Conservation (phyloP, 1,140 invertebrate genomes). For the Bombus waltoni region DNA sequence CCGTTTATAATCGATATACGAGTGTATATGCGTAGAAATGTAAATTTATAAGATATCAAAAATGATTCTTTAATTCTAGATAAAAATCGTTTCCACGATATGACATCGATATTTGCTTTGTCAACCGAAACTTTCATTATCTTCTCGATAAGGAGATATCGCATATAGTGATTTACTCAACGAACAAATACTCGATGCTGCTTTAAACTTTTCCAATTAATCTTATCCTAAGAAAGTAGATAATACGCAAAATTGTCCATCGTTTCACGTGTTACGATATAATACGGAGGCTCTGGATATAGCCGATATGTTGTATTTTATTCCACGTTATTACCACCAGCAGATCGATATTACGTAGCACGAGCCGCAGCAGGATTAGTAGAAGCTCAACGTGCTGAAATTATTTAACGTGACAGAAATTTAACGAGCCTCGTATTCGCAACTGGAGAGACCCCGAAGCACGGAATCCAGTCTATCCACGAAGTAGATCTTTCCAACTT, state of each 20-base stretch:
- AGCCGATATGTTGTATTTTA: neutral
- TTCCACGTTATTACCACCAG: neutral
- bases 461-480: too few species aligned
- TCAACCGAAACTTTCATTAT: neutral
- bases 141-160: neutral
- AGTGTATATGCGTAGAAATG: accelerated
- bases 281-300: neutral
- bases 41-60: neutral
- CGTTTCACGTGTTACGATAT: neutral
- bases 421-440: slow-evolving; percentile 8
- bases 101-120: neutral
- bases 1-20: too few species aligned
- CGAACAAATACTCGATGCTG: too few species aligned
- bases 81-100: neutral
- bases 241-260: neutral
- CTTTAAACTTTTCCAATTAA: too few species aligned
- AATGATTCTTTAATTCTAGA: neutral
- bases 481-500: neutral
- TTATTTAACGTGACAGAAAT: slow-evolving; percentile 8
- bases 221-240: neutral
- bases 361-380: neutral
- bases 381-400: neutral
- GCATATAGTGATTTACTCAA: neutral
- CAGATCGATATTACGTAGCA: neutral
- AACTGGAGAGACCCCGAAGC: neutral